phyloP scores from a whole-genome alignment of 2,113 vertebrate species.

The Callorhinus ursinus region DNA sequence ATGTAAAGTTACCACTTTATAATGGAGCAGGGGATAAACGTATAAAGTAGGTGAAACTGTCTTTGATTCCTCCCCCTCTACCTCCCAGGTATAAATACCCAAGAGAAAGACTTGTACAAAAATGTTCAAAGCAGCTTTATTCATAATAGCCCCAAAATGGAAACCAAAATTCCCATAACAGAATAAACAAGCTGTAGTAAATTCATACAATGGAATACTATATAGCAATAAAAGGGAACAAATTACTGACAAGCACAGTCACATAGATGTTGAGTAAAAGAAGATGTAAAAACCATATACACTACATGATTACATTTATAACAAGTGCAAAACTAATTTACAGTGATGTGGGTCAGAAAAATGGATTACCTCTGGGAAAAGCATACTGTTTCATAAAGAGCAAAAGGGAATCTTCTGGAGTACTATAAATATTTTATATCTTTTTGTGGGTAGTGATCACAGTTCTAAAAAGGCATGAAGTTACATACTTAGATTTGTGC shows the following conservation, averaged over 20 bases:
- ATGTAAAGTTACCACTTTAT: neutral
- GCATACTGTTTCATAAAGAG: neutral
- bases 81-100: neutral
- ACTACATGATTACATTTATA: neutral
- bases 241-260: neutral
- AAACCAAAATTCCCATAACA: constrained; percentile 16
- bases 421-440: constrained; percentile 10
- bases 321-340: constrained; percentile 39
- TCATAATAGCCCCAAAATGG: neutral
- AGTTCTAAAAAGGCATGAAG: neutral
- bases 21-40: neutral
- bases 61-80: neutral
- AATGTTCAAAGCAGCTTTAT: constrained; percentile 31
- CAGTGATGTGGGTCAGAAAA: neutral
- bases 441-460: neutral
- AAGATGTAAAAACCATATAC: neutral
- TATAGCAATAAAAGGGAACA: neutral
- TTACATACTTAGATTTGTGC: neutral
- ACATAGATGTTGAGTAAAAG: neutral
- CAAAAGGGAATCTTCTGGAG: neutral
- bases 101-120: neutral
- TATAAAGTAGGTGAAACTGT: neutral
- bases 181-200: neutral
- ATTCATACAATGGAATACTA: neutral
- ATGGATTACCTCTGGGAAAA: neutral